These are phyloP conservation scores for Muschampia plurimacula DNA, from an alignment of 2,888 invertebrate species.

Conservation along the genomic window DNA sequence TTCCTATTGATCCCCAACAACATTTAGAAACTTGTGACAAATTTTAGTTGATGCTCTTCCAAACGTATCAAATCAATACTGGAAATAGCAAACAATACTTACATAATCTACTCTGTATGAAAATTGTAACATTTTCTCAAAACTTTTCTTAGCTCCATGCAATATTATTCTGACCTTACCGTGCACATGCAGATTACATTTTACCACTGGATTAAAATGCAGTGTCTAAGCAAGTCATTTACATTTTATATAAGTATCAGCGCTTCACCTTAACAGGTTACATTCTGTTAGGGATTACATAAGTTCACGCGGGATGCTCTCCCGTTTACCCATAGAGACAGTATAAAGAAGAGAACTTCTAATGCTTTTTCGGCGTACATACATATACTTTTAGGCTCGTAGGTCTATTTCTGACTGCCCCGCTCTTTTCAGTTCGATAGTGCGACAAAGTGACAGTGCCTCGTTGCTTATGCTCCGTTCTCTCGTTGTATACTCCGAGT, in stretches of 20 bases:
- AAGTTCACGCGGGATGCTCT: slow-evolving; percentile 65
- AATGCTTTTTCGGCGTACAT: no score
- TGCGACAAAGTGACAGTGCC: neutral
- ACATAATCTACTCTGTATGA: neutral
- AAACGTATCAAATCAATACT: neutral
- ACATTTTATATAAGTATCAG: slow-evolving; percentile 64
- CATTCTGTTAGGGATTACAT: slow-evolving; percentile 73
- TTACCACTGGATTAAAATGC: slow-evolving; percentile 57
- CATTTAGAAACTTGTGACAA: neutral
- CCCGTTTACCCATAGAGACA: slow-evolving; percentile 46
- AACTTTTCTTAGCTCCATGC: neutral
- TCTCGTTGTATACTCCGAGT: no score
- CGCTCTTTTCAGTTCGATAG: no score
- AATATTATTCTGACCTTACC: slow-evolving; percentile 40
- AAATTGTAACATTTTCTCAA: neutral
- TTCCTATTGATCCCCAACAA: neutral
- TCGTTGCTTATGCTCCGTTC: neutral
- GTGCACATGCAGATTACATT: slow-evolving; percentile 68
- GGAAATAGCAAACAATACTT: neutral
- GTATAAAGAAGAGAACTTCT: no score
- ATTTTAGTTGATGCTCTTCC: neutral
- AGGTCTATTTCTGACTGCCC: no score
- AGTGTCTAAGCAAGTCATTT: slow-evolving; percentile 64
- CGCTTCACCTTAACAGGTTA: slow-evolving; percentile 69
- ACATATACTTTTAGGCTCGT: no score